Percentiles rank a stretch among this genome's conserved stretches.
Conservation (phyloP, 2,888 invertebrate genomes). For the Glyphotaelius pellucidus region DNA sequence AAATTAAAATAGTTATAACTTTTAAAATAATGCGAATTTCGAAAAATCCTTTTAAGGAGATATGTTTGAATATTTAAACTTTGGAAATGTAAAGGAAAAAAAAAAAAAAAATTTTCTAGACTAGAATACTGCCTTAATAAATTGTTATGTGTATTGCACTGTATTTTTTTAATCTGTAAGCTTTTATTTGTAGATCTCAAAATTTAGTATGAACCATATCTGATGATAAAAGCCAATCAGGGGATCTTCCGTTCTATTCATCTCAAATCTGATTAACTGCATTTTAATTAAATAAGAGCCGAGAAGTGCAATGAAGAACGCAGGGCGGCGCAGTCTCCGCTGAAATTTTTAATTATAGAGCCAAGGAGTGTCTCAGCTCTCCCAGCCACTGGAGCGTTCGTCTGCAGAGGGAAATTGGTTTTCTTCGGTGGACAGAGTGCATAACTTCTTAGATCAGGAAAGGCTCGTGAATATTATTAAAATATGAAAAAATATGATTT, state of each 20-base stretch:
- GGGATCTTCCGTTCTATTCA: background rate
- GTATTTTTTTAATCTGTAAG: no score
- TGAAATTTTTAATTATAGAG: conserved; percentile 4
- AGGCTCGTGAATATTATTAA: background rate
- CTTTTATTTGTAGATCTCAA: no score
- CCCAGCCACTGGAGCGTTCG: background rate
- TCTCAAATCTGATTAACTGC: background rate
- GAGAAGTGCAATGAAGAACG: background rate
- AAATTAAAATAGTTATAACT: no score
- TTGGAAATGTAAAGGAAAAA: no score
- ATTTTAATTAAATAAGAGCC: background rate
- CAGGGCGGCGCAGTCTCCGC: background rate
- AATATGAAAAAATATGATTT: background rate
- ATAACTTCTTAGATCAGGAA: background rate
- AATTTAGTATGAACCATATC: background rate
- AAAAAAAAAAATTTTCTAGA: no score
- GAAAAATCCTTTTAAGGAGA: no score
- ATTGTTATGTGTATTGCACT: no score
- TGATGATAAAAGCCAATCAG: background rate
- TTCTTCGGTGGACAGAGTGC: background rate
- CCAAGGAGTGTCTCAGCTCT: background rate
- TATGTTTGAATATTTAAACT: no score
- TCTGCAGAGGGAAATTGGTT: conserved; percentile 14
- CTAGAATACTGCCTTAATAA: no score
- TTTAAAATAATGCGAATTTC: no score